Conservation (phyloP, 2,888 invertebrate genomes). For the Dolichomitus sp. region DNA sequence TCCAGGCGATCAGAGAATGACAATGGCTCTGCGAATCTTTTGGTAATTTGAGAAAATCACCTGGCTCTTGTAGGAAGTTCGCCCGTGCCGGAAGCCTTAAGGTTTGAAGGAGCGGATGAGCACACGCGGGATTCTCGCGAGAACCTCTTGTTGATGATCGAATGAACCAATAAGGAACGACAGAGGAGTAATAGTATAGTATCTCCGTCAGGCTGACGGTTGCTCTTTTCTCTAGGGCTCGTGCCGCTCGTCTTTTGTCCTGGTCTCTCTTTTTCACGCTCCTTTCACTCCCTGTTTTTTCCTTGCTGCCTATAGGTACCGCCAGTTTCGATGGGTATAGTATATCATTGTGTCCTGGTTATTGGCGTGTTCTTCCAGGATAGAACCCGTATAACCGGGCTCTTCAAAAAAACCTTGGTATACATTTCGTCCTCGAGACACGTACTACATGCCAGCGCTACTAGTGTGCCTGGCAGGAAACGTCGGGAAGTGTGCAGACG, state of each 20-base stretch:
- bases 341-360: conserved; percentile 8
- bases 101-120: conserved; percentile 56
- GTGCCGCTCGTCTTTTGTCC: conserved; percentile 67
- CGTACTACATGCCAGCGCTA: conserved; percentile 7
- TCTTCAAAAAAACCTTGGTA: conserved; percentile 28
- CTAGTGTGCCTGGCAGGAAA: not conserved
- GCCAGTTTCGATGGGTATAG: conserved; percentile 8
- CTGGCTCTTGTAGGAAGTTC: conserved; percentile 64
- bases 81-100: conserved; percentile 61
- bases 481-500: conserved; percentile 45
- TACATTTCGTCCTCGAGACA: conserved; percentile 36
- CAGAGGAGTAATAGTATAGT: conserved; percentile 58
- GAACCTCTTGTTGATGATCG: conserved; percentile 49
- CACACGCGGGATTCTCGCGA: conserved; percentile 30
- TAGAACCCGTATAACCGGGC: conserved; percentile 26
- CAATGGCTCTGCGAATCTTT: conserved; percentile 38
- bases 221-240: conserved; percentile 53
- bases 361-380: conserved; percentile 23
- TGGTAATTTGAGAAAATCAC: conserved; percentile 67
- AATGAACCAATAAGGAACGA: conserved; percentile 58
- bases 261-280: conserved; percentile 52
- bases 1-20: conserved; percentile 35
- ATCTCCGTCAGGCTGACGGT: conserved; percentile 47
- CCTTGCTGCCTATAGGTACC: conserved; percentile 11
- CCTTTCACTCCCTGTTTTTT: conserved; percentile 52